These are phyloP conservation scores for Eulacestoma nigropectus DNA, from an alignment of 2,113 vertebrate genomes.

Conservation along the genomic window DNA sequence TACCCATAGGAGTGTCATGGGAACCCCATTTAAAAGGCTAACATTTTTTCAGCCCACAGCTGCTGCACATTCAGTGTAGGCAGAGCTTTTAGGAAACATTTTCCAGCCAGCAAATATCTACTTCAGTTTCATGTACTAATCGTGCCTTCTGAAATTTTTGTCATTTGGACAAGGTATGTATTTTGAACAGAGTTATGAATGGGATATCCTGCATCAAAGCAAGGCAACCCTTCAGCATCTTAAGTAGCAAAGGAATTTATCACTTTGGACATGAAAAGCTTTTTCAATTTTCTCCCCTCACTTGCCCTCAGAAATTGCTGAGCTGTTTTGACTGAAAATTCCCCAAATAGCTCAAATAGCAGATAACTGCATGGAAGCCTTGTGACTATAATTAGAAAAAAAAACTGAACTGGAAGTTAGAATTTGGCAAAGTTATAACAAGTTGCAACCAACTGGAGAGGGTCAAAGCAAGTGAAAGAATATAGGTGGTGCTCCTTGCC, in stretches of 20 bases:
- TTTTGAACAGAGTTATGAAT: background rate
- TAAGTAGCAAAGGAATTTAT: background rate
- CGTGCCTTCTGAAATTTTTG: background rate
- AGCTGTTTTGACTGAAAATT: slow-evolving; percentile 45
- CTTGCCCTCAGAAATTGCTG: slow-evolving; percentile 35
- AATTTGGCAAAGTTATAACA: background rate
- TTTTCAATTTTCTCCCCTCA: background rate
- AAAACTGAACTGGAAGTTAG: background rate
- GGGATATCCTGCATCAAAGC: background rate
- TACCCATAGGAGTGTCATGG: background rate
- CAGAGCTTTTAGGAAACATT: background rate
- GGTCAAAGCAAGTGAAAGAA: slow-evolving; percentile 15
- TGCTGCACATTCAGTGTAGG: background rate
- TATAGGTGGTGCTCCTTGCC: slow-evolving; percentile 44
- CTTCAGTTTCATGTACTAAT: background rate
- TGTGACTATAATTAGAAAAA: slow-evolving; percentile 26
- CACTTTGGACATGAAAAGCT: background rate
- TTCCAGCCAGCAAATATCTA: background rate
- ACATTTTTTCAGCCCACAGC: background rate
- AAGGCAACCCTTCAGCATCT: background rate
- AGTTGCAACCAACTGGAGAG: slow-evolving; percentile 6
- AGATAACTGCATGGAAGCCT: slow-evolving; percentile 29
- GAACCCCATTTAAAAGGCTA: background rate
- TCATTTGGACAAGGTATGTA: background rate
- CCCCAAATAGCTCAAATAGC: slow-evolving; percentile 34